Base-by-base conservation (phyloP, 2,888 invertebrate genomes). In the Cyclophora punctaria region DNA sequence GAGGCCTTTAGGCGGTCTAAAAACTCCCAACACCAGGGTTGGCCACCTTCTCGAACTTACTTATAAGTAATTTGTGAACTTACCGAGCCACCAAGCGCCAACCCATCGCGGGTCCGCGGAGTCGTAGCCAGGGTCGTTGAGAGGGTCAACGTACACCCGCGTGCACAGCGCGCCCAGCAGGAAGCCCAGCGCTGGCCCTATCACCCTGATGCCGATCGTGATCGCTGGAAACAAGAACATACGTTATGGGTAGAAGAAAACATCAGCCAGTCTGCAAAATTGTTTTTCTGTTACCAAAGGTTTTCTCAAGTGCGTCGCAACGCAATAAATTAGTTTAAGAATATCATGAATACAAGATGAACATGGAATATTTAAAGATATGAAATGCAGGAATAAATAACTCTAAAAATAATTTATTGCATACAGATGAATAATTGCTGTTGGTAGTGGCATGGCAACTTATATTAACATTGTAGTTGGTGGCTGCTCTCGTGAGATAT, bases 61-160 rank as follows among this genome's bases (percentile, higher is more conserved):
- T 20, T 20, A 20, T 20, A 20, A 7, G 20, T 20, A 2, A 20
- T 20, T 20, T 20, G 43, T 3, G 20, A 44, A 90, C 90, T 93
- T 87, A 91, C 96, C 97, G 53, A 98, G 89, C 98, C 98, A 98
- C 98, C 98, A 98, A 45, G 98, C 98, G 47, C 98, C 98, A 46
- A 98, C 95, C 97, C 97, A 98, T 79, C 94, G 90, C 3, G 96
- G 95, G 84, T 97, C 96, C 43, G 91, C 91, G 48, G 93, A 92
- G 61, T 93, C 92, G 67, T 95, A 94, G 59, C 92, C 93, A 0
- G 95, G 94, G 74, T 92, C 91, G 6, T 88, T 81, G 3, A 93
- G 90, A 33, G 96, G 92, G 79, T 96, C 93, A 43, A 95, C 96
- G 80, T 96, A 96, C 60, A 96, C 90, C 66, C 95, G 92, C 1